Evolutionary conservation across 2,113 vertebrate species (phyloP).

Genomic region (Oncorhynchus nerka): DNA sequence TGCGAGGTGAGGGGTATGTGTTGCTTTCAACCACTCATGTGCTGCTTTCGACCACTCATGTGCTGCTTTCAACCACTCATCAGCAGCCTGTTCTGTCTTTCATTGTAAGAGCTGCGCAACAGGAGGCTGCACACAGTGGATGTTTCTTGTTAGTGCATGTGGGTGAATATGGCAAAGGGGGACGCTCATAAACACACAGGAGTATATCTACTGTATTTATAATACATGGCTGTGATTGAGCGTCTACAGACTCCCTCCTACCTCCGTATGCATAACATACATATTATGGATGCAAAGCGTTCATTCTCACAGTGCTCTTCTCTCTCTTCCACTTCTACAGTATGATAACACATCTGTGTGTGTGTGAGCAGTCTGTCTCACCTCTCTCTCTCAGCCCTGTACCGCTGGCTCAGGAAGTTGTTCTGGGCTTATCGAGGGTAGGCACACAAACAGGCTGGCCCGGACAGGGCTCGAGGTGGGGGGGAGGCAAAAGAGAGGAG

Average conservation of each 20-base stretch:
- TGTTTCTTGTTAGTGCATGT: not conserved
- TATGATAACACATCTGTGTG: too few relatives aligned
- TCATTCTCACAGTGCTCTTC: not conserved
- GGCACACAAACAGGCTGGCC: constrained; percentile 46
- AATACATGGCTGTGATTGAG: constrained; percentile 1
- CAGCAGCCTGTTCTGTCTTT: too few relatives aligned
- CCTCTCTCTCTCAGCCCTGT: constrained; percentile 26
- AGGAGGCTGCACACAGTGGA: not conserved
- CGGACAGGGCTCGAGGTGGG: constrained; percentile 70
- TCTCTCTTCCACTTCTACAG: not conserved
- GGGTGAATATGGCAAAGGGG: not conserved
- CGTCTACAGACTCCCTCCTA: not conserved
- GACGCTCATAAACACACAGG: constrained; percentile 21
- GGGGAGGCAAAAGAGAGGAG: constrained; percentile 29
- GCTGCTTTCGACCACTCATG: too few relatives aligned
- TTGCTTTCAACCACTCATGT: too few relatives aligned
- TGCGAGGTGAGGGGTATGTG: too few relatives aligned
- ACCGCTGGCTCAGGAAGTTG: constrained; percentile 76
- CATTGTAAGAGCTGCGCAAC: not conserved
- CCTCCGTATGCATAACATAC: not conserved
- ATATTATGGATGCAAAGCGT: too few relatives aligned
- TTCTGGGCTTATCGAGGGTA: constrained; percentile 72
- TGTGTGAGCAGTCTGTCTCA: too few relatives aligned
- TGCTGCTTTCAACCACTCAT: too few relatives aligned
- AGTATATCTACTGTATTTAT: constrained; percentile 19